A percentile compares a stretch with the other conserved stretches of the same genome.
Conservation (phyloP, 2,113 vertebrate genomes). For the Tretioscincus oriximinensis region DNA sequence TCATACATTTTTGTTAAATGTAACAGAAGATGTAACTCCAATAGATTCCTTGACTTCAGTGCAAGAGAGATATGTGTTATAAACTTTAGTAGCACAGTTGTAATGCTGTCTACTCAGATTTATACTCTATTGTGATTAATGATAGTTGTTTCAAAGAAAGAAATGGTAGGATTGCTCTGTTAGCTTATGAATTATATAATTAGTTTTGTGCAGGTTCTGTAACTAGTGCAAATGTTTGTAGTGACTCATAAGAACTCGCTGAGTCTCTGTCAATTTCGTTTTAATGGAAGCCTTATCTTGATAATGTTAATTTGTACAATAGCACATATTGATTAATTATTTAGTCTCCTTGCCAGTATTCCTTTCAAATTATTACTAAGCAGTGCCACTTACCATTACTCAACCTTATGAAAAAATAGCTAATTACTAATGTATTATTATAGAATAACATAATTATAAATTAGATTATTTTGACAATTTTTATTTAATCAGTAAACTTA, state of each 20-base stretch:
- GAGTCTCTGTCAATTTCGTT: neutral
- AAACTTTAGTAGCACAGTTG: neutral
- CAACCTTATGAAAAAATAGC: neutral
- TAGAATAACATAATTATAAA: neutral
- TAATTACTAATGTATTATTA: neutral
- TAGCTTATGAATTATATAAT: neutral
- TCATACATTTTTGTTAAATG: neutral
- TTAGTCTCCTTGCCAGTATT: neutral
- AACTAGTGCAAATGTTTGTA: neutral
- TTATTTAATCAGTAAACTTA: neutral
- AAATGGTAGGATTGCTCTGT: too few relatives aligned
- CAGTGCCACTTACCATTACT: constrained; percentile 12
- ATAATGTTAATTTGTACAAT: neutral
- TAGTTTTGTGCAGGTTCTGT: neutral
- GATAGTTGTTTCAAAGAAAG: too few relatives aligned
- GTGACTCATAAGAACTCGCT: constrained; percentile 3
- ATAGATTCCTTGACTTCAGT: neutral
- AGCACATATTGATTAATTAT: constrained; percentile 14
- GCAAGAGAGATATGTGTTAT: neutral
- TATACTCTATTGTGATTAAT: too few relatives aligned
- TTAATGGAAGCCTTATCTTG: neutral
- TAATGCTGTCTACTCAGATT: too few relatives aligned
- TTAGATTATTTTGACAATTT: neutral
- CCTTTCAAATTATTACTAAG: constrained; percentile 8
- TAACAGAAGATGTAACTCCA: neutral